Base-by-base conservation (phyloP, 2,888 invertebrate species). In the Petrophora chlorosata region DNA sequence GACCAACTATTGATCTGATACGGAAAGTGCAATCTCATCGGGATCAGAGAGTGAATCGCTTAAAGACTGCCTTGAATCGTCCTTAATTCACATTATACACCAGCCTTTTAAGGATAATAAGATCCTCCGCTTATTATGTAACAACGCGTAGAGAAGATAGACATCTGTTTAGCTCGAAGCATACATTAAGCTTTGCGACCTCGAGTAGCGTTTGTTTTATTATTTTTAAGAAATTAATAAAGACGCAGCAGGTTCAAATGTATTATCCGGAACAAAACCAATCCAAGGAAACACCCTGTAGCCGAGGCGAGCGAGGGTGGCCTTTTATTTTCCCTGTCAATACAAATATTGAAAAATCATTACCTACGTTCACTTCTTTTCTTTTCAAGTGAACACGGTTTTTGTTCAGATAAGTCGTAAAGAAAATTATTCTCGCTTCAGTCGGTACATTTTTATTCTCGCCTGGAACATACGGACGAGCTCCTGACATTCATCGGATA, bases 331-430 rank as follows among this genome's bases (percentile, higher is more conserved):
- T 73, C 66, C 69, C 63, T 69, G 73, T 73, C 74, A 78, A 79
- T 74, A 79, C 71, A 77, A 79, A 78, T 76, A 78, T 75, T 76
- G 74, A 76, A 76, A 81, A 79, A 76, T 78, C 73, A 76, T 82
- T 79, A 78, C 69, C 68, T 65, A 60, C 68, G 67, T 70, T 72
- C 68, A 70, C 65, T 67, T 74, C 65, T 68, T 76, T 75, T 77
- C 68, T 70, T 74, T 73, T 69, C 70, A 70, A 70, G 68, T 69
- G 71, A 72, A 71, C 67, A 65, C 67, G 67, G 64, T 69, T 73
- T 76, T 66, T 70, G 58, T 72, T 72, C 55, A 65, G 66, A 71
- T 68, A 71, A 70, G 65, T 65, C 67, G 63, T 62, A 70, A 70
- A 72, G 70, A 70, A 76, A 75, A 75, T 73, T 72, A 73, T 73